These are phyloP conservation scores for Recurvirostra avosetta DNA, from an alignment of 2,113 vertebrate genomes.

Conservation along the genomic window DNA sequence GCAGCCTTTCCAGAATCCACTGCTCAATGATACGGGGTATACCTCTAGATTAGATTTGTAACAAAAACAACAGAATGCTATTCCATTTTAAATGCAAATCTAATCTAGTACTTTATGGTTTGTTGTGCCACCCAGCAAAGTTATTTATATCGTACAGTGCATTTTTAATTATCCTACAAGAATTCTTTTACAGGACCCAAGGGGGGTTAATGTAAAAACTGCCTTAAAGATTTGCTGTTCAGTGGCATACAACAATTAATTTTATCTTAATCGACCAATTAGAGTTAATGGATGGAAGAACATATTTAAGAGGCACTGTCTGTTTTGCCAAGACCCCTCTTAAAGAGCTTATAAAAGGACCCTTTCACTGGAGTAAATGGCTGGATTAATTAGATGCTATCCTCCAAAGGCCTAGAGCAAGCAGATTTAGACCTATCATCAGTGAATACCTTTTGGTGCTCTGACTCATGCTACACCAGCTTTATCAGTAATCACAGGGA, in stretches of 20 bases:
- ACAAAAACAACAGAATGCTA: background rate
- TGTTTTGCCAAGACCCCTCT: constrained; percentile 19
- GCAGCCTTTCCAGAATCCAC: constrained; percentile 1
- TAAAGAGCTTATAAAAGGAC: constrained; percentile 37
- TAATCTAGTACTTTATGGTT: constrained; percentile 17
- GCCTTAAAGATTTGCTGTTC: constrained; percentile 13
- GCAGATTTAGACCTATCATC: background rate
- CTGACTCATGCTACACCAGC: background rate
- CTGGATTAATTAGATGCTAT: constrained; percentile 38
- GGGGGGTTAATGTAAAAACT: constrained; percentile 20
- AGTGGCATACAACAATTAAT: constrained; percentile 41
- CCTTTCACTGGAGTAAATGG: background rate
- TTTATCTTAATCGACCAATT: constrained; percentile 50
- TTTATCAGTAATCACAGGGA: background rate
- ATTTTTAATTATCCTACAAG: constrained; percentile 39
- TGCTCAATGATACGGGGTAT: background rate
- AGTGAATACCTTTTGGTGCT: background rate
- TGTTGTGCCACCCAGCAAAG: background rate
- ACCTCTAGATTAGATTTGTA: background rate
- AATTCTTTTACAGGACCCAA: constrained; percentile 5
- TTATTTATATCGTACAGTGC: background rate
- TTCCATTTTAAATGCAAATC: constrained; percentile 22
- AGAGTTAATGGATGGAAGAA: constrained; percentile 44
- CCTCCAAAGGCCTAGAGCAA: constrained; percentile 4
- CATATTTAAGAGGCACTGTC: background rate